Evolutionary conservation across 2,888 invertebrate species (phyloP), one percentile per base, ranked within the genome.

Genomic region (Perithous albicinctus): DNA sequence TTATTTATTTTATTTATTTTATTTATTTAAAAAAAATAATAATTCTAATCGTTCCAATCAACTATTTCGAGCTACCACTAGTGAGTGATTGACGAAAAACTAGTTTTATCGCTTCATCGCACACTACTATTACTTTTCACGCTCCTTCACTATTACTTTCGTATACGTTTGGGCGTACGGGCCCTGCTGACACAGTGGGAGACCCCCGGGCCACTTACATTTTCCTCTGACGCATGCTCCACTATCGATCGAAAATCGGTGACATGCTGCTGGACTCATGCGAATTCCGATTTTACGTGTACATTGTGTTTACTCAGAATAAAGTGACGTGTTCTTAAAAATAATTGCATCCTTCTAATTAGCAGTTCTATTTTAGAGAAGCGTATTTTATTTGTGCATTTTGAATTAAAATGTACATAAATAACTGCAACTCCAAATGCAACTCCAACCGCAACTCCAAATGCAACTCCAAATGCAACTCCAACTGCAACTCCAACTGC

Each of bases 91-190:
- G 12, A 51, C n/a, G 35, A 67, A 67, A 67, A 51, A 23, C 23
- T 38, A 35, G 48, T 51, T 38, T 54, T 5, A 35, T 51, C 51
- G 29, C 10, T 51, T 67, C 18, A 67, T 51, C 48, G 48, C 12
- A 41, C 61, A n/a, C 23, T 15, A 41, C 51, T 46, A 43, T 56
- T 59, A 61, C 56, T 46, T 75, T 64, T 73, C 51, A 67, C 56
- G 72, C 43, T 77, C 10, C 59, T 66, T 67, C 72, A 82, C 82
- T 82, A 76, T 82, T 78, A 82, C 82, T 82, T 78, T 82, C 82
- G 78, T 78, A 51, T 54, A 67, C 61, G 72, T 78, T 82, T 76
- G 70, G 82, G 72, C 67, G 15, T 72, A 41, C 70, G 73, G 61
- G 67, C 63, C 79, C 59, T 66, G 75, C 35, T 56, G 66, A 67